Evolutionary conservation across 2,888 invertebrate genomes (phyloP), one percentile per base, ranked within the genome.

Genomic region (Cybosia mesomella): DNA sequence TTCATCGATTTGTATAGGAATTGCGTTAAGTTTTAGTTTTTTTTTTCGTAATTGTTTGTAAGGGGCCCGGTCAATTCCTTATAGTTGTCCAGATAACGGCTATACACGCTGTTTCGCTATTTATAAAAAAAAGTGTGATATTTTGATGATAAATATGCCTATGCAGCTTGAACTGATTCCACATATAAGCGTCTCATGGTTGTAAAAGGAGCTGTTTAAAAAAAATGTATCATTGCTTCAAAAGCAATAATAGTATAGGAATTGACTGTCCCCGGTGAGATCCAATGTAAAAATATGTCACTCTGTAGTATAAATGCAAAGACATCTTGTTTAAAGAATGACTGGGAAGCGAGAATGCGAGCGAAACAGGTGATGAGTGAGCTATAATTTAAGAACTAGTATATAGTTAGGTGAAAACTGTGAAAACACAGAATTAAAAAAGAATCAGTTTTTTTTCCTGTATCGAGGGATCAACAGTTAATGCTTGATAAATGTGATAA

Each of bases 341-440:
- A 72, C 76, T 81, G 84, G 83, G 73, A 83, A 80, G 87, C 71
- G 87, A 74, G 84, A 80, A 88, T 85, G 89, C 75, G 88, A 85
- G 88, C 80, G 88, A 83, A 84, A 80, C 82, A 81, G 86, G 69
- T 82, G 81, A 82, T 80, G 81, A 76, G 82, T 83, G 88, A 83
- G 83, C 83, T 81, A 75, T 86, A 86, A 87, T 87, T 87, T 93
- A 94, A 94, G 93, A 90, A 82, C 87, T 94, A 95, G 94, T 89
- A 87, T 89, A 89, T 95, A 95, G 94, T 93, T 95, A 95, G 95
- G 95, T 91, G 87, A 92, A 92, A 91, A 89, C 90, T 89, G 91
- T 90, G 89, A 90, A 87, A 81, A 81, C 87, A 89, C 88, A 87
- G 87, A 87, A 82, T 72, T 89, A 85, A 85, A 87, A 85, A 55